These are phyloP conservation scores for Scrobipalpa atriplicella DNA, from an alignment of 2,888 invertebrate genomes.

Conservation along the genomic window DNA sequence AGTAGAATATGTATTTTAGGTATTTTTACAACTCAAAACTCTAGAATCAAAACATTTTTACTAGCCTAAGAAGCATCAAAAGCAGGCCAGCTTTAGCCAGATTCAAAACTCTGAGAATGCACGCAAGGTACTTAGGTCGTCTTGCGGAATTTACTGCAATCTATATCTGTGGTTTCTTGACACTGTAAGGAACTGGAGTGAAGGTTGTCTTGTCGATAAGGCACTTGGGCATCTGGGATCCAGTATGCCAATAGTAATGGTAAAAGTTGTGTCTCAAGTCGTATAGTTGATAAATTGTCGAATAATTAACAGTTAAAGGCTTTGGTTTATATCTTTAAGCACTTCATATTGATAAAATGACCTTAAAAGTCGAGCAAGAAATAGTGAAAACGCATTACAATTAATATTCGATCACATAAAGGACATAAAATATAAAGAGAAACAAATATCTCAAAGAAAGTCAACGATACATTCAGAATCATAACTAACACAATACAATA, in stretches of 20 bases:
- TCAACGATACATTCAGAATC: background rate
- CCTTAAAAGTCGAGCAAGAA: background rate
- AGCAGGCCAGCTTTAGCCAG: no score
- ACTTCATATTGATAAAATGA: background rate
- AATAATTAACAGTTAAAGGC: background rate
- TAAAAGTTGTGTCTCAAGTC: background rate
- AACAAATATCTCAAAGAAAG: constrained; percentile 1
- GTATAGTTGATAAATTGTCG: background rate
- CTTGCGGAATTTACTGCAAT: no score
- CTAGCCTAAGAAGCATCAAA: no score
- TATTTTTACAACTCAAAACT: no score
- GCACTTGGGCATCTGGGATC: background rate
- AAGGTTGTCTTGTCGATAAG: background rate
- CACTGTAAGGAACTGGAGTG: background rate
- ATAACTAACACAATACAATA: background rate
- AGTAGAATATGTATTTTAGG: no score
- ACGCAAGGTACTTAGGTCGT: no score
- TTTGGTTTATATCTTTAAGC: background rate
- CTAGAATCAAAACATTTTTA: no score
- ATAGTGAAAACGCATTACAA: background rate
- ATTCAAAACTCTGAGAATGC: no score
- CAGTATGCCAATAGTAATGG: background rate
- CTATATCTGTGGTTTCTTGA: no score
- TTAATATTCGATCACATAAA: no score
- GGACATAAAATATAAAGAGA: background rate